These are phyloP conservation scores for Acipenser transmontanus DNA, from an alignment of 2,797 vertebrate genomes.

Conservation along the genomic window DNA sequence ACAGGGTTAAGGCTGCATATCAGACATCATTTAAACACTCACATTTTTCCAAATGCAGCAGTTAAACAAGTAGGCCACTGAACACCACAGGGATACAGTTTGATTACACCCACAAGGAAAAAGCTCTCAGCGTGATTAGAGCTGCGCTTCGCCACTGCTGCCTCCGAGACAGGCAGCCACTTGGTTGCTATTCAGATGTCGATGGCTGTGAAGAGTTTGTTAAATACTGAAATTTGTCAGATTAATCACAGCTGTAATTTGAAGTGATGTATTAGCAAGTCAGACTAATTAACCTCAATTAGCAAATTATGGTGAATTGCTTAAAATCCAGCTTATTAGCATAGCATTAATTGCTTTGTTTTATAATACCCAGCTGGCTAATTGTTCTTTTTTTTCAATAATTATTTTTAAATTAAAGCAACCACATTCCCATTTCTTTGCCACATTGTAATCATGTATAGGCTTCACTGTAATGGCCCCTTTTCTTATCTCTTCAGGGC, in stretches of 20 bases:
- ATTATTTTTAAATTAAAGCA: slow-evolving; percentile 41
- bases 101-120: too few relatives aligned
- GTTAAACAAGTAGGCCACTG: too few relatives aligned
- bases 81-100: too few relatives aligned
- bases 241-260: slow-evolving; percentile 46
- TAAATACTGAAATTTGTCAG: slow-evolving; percentile 44
- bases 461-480: not conserved
- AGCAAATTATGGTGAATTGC: slow-evolving; percentile 52
- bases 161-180: too few relatives aligned
- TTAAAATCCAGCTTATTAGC: slow-evolving; percentile 58
- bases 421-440: slow-evolving; percentile 16
- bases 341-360: slow-evolving; percentile 63
- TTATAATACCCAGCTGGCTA: slow-evolving; percentile 64
- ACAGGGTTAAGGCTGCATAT: too few relatives aligned
- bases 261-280: slow-evolving; percentile 37
- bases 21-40: too few relatives aligned
- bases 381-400: slow-evolving; percentile 43
- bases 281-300: slow-evolving; percentile 55
- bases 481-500: not conserved
- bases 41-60: too few relatives aligned
- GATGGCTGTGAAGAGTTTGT: slow-evolving; percentile 33
- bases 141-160: too few relatives aligned
- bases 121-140: too few relatives aligned
- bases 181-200: too few relatives aligned
- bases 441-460: not conserved